Conservation (phyloP, 2,797 vertebrate genomes). For the Buphagus erythrorhynchus region DNA sequence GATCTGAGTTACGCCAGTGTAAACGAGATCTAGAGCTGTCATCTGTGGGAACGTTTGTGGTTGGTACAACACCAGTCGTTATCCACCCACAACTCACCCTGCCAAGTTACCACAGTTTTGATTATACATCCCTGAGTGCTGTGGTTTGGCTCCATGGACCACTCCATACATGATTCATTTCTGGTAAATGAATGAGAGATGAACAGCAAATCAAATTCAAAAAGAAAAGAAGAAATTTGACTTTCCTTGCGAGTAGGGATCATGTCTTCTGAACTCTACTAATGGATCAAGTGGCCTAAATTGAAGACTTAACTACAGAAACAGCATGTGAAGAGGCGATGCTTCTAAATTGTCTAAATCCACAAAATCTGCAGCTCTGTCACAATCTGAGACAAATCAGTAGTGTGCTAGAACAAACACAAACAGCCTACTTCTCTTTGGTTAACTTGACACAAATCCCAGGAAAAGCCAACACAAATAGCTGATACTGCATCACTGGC, state of each 20-base stretch:
- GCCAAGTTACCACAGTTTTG: background rate
- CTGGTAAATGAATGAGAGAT: background rate
- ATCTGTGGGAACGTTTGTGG: rapidly evolving
- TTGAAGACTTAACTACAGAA: background rate
- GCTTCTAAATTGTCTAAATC: background rate
- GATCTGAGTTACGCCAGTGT: rapidly evolving
- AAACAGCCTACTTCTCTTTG: background rate
- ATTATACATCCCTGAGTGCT: background rate
- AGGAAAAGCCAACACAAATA: background rate
- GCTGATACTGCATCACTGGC: background rate
- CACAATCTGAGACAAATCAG: background rate
- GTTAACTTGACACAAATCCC: background rate
- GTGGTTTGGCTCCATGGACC: background rate
- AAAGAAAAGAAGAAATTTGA: background rate
- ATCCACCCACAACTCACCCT: background rate
- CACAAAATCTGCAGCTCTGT: background rate
- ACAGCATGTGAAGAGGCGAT: rapidly evolving
- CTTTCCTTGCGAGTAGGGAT: background rate
- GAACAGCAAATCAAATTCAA: background rate
- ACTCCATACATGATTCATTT: background rate
- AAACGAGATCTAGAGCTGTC: rapidly evolving
- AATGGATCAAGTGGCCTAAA: background rate
- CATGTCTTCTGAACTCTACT: background rate
- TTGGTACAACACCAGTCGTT: rapidly evolving
- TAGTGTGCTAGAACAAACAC: background rate